These are phyloP conservation scores for Vannuccia rotundouncinata DNA, from an alignment of 2,888 invertebrate genomes.

Conservation along the genomic window DNA sequence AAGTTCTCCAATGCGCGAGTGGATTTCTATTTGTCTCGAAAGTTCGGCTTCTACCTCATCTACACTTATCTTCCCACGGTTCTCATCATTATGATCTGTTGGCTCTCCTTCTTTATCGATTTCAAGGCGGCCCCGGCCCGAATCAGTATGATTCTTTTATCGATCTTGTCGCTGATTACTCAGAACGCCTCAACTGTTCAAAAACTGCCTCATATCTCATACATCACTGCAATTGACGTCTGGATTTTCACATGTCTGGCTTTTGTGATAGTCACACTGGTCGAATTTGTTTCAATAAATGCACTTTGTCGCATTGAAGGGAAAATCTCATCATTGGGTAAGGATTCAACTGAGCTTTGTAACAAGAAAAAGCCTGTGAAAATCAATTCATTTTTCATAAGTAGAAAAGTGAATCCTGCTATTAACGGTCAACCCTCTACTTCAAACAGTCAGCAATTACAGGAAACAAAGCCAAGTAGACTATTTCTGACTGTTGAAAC, in stretches of 20 bases:
- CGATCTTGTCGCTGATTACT: conserved; percentile 34
- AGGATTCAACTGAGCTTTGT: too few species aligned
- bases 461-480: too few species aligned
- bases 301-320: conserved; percentile 32
- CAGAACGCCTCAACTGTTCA: conserved; percentile 28
- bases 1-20: conserved; percentile 33
- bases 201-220: conserved; percentile 37
- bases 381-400: too few species aligned
- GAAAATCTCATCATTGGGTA: too few species aligned
- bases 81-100: conserved; percentile 34
- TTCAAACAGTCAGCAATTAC: too few species aligned
- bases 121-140: conserved; percentile 37
- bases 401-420: too few species aligned
- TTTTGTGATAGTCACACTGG: conserved; percentile 36
- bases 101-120: conserved; percentile 39
- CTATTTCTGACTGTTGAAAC: too few species aligned
- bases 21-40: conserved; percentile 24
- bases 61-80: conserved; percentile 38
- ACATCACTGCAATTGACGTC: conserved; percentile 38
- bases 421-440: too few species aligned
- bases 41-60: conserved; percentile 38
- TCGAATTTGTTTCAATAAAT: conserved; percentile 39
- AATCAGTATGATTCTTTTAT: conserved; percentile 35
- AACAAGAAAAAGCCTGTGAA: too few species aligned
- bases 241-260: conserved; percentile 39